A percentile compares a stretch with the other conserved stretches of the same genome.
phyloP scores from a whole-genome alignment of 1,140 invertebrate species.

The Paraescarpia echinospica region DNA sequence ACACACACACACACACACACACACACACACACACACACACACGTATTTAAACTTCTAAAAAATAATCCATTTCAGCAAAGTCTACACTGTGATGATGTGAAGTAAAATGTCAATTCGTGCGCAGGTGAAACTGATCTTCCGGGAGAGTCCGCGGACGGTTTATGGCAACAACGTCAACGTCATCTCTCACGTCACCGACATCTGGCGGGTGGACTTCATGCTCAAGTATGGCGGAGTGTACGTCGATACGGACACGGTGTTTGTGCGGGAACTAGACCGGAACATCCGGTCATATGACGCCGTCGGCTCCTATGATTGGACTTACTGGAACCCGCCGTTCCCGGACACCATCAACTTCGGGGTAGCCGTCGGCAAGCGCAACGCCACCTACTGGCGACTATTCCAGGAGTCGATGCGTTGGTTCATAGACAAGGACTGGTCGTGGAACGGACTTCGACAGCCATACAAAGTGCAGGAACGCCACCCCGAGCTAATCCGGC shows the following conservation, averaged over 20 bases:
- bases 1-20: too few relatives aligned
- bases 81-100: too few relatives aligned
- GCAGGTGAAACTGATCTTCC: constrained; percentile 24
- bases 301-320: constrained; percentile 31
- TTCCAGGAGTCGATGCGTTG: constrained; percentile 33
- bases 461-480: constrained; percentile 30
- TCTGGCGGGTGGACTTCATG: constrained; percentile 33
- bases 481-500: constrained; percentile 24
- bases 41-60: too few relatives aligned
- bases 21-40: too few relatives aligned
- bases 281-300: constrained; percentile 29
- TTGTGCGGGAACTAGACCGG: constrained; percentile 27
- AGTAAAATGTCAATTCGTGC: not conserved
- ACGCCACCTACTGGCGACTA: constrained; percentile 29
- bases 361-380: constrained; percentile 28
- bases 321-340: constrained; percentile 32
- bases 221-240: constrained; percentile 32
- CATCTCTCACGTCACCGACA: constrained; percentile 30
- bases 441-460: constrained; percentile 31
- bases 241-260: constrained; percentile 32
- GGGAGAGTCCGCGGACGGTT: constrained; percentile 21
- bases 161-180: constrained; percentile 28
- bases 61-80: too few relatives aligned
- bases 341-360: constrained; percentile 34
- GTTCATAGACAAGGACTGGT: constrained; percentile 31